These are phyloP conservation scores for Theristicus caerulescens DNA, from an alignment of 2,113 vertebrate genomes.

Conservation along the genomic window DNA sequence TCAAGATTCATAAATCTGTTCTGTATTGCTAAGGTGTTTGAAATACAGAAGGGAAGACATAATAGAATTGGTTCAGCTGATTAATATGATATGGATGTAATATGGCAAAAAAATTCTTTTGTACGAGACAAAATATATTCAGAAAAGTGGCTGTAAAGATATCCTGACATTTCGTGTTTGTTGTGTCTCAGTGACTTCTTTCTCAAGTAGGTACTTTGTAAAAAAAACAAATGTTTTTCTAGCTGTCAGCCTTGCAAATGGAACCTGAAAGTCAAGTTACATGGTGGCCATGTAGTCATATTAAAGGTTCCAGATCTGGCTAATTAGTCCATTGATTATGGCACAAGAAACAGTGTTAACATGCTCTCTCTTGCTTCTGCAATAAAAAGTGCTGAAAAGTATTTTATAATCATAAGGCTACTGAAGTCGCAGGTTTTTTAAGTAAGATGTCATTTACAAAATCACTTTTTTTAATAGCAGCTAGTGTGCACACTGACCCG, in stretches of 20 bases:
- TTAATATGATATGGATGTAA: slow-evolving; percentile 11
- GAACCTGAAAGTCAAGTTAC: not conserved
- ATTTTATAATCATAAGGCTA: not conserved
- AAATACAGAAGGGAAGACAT: slow-evolving; percentile 7
- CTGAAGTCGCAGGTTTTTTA: not conserved
- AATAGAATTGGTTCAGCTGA: not conserved
- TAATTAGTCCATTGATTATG: slow-evolving; percentile 24
- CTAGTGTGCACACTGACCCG: not conserved
- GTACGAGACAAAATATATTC: not conserved
- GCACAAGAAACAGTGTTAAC: not conserved
- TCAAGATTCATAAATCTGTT: not conserved
- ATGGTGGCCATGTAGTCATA: not conserved
- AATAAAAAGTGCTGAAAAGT: not conserved
- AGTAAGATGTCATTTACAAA: not conserved
- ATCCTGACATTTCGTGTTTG: not conserved
- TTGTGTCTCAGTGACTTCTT: not conserved
- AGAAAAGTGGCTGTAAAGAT: slow-evolving; percentile 16
- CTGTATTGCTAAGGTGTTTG: not conserved
- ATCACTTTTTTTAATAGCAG: not conserved
- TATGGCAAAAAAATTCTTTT: slow-evolving; percentile 31
- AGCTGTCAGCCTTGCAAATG: not conserved
- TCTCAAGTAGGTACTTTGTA: not conserved
- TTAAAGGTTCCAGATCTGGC: not conserved
- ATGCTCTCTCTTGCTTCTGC: not conserved
- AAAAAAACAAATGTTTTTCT: slow-evolving; percentile 8